phyloP scores from a whole-genome alignment of 2,797 vertebrate genomes.

The Centroberyx gerrardi region DNA sequence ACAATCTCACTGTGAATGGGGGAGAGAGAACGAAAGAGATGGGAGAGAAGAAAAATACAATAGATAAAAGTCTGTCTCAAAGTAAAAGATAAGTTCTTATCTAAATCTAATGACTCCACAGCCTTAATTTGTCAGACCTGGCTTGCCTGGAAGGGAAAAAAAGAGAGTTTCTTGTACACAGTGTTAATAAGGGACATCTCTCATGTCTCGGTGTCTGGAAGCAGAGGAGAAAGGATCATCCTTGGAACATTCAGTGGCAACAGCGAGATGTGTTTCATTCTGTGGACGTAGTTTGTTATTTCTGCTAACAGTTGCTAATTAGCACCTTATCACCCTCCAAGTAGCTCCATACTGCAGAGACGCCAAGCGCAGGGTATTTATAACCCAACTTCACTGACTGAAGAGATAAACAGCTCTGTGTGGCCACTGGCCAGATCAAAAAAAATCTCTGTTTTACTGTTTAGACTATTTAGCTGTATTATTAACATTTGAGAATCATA shows the following conservation, averaged over 20 bases:
- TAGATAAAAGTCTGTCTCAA: slow-evolving; percentile 95
- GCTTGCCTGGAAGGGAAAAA: slow-evolving; percentile 76
- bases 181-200: slow-evolving; percentile 92
- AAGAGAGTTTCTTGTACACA: slow-evolving; percentile 87
- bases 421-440: slow-evolving; percentile 72
- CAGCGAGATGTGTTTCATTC: slow-evolving; percentile 89
- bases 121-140: slow-evolving; percentile 98
- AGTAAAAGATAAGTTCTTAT: slow-evolving; percentile 98
- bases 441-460: slow-evolving; percentile 36
- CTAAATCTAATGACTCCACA: slow-evolving; percentile 98
- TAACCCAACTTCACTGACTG: slow-evolving; percentile 75
- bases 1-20: slow-evolving; percentile 82
- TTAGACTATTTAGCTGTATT: slow-evolving; percentile 42
- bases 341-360: slow-evolving; percentile 80
- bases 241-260: slow-evolving; percentile 87
- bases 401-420: slow-evolving; percentile 71
- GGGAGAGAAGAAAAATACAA: slow-evolving; percentile 87
- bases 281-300: slow-evolving; percentile 76
- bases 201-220: slow-evolving; percentile 90
- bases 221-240: slow-evolving; percentile 88
- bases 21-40: slow-evolving; percentile 45
- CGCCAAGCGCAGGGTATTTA: slow-evolving; percentile 82
- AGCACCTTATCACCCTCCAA: slow-evolving; percentile 88
- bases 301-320: slow-evolving; percentile 88
- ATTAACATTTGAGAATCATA: slow-evolving; percentile 18